Base-by-base conservation (phyloP, 2,113 vertebrate genomes). In the Saccopteryx bilineata region DNA sequence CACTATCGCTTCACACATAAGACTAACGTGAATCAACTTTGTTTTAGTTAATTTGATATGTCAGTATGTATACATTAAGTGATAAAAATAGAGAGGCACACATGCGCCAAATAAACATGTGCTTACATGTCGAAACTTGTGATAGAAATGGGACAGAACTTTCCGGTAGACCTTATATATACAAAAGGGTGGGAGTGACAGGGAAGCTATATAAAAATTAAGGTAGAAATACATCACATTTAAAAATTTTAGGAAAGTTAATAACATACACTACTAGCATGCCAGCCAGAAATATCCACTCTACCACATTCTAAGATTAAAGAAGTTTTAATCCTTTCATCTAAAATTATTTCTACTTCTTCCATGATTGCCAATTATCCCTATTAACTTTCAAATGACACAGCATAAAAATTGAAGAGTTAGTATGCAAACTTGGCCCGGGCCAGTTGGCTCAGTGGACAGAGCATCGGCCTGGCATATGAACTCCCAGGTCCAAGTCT, bases 291-390 rank as follows among this genome's bases (percentile, higher is more conserved):
- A 95, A 54, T 13, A 97, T 9, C 71, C 82, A 83, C 12, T 80
- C 18, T 71, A 68, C 26, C 28, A 46, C 15, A 84, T n/a, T 15
- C 33, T 78, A 17, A 33, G 52, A 83, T 24, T 82, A 94, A 83
- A n/a, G 17, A 23, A 39, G 33, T 85, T 94, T 96, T 79, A 50
- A 13, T 80, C 23, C 87, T 83, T 93, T 80, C 60, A 91, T 50
- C 48, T 86, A 61, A 88, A 89, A 21, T 19, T 48, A 72, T 71
- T 79, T 71, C 61, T 14, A 33, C 24, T 92, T 63, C 26, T 56
- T 48, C 58, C 54, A 66, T 58, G 76, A 89, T 9, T 90, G 76
- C 31, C 65, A 94, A 81, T 18, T 88, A 66, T 63, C 69, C 17
- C 58, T 66, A 74, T 46, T 26, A 92, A 84, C 21, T 92, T 52